Evolutionary conservation across 1,140 invertebrate species (phyloP), one percentile per base, ranked within the genome.

Genomic region (Monochamus saltuarius): DNA sequence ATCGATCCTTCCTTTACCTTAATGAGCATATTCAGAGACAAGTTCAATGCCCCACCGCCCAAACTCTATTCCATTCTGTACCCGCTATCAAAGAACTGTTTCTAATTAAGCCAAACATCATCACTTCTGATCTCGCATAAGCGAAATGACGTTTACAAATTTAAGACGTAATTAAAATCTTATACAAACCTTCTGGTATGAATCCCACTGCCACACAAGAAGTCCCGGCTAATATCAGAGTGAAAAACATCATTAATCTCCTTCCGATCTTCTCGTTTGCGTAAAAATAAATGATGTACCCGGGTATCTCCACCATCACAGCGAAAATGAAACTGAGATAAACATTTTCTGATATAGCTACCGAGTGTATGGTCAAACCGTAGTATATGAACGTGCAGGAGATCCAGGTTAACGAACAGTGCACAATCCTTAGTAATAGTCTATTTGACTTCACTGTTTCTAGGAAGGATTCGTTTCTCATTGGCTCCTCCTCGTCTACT

Each of bases 351-450:
- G 81, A 82, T 14, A 88, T 76, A 22, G 83, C 80, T 11, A 83
- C 84, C 0, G 85, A 81, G 59, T 87, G 85, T 19, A 87, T 74
- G 0, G 84, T 83, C 9, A 88, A 65, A 7, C 85, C 87, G 64
- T 84, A 88, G 67, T 86, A 88, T 7, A 86, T 79, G 59, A 86
- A 82, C 1, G 79, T 78, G 59, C 77, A 77, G 11, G 74, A 77
- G 22, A 62, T 43, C 54, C 54, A 56, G 10, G 51, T 64, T 6
- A 65, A 49, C 11, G 59, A 61, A 39, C 63, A 65, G 36, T 59
- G 56, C 17, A 65, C 43, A 11, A 50, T 53, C 7, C 62, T 53
- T 19, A 56, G 37, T 2, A 65, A 53, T 8, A 67, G 47, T 49
- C 58, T 59, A 35, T 45, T 66, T 13, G 47, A 59, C 11, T 43